phyloP scores from a whole-genome alignment of 2,797 vertebrate species.

The Accipiter badius region DNA sequence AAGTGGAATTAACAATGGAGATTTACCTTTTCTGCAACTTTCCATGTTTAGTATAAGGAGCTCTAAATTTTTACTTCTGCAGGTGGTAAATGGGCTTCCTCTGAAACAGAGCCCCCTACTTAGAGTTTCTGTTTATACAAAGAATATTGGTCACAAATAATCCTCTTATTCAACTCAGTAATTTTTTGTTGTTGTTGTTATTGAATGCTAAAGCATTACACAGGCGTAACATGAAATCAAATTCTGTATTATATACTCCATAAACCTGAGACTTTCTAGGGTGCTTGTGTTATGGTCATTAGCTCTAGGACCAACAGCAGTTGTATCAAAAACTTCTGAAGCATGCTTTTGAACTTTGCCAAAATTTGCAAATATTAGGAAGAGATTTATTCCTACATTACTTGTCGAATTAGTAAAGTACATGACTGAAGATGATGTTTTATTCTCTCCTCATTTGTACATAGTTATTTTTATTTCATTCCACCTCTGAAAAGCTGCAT shows the following conservation, averaged over 20 bases:
- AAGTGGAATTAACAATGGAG: neutral
- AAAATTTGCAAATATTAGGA: neutral
- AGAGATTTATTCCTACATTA: neutral
- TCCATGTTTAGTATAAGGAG: neutral
- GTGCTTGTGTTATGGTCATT: neutral
- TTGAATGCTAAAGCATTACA: neutral
- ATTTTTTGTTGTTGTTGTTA: neutral
- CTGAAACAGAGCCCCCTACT: neutral
- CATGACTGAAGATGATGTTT: neutral
- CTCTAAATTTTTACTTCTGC: neutral
- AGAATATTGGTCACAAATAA: neutral
- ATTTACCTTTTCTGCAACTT: neutral
- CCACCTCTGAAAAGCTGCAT: neutral
- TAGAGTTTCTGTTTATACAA: neutral
- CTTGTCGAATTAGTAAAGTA: neutral
- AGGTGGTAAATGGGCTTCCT: neutral
- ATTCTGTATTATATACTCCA: neutral
- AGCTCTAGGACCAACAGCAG: neutral
- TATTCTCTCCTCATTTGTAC: neutral
- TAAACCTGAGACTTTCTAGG: neutral
- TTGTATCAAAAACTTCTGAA: neutral
- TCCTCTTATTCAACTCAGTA: neutral
- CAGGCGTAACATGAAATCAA: neutral
- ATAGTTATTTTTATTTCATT: neutral
- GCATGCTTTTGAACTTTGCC: neutral